A percentile compares a stretch with the other conserved stretches of the same genome.
Evolutionary conservation across 2,797 vertebrate genomes (phyloP).

Genomic region (Chelidonichthys spinosus): DNA sequence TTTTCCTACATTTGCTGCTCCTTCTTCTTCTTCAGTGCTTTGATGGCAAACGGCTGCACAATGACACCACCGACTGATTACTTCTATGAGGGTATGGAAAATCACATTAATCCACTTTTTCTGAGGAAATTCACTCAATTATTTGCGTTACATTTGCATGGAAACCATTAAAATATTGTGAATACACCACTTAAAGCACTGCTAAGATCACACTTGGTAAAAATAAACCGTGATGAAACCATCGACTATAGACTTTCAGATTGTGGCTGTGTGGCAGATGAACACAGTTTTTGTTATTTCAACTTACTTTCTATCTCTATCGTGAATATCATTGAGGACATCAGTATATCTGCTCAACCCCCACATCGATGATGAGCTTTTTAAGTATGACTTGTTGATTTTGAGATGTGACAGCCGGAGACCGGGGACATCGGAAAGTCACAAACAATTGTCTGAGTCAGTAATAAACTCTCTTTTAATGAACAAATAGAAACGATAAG

Average conservation of each 20-base stretch:
- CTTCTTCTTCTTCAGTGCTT: neutral
- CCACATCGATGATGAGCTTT: neutral
- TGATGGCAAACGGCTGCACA: too few species aligned
- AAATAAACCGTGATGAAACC: neutral
- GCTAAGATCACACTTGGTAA: neutral
- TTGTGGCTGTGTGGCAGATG: neutral
- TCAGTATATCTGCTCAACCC: neutral
- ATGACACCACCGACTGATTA: too few species aligned
- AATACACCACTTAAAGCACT: too few species aligned
- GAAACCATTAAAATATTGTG: too few species aligned
- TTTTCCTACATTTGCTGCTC: neutral
- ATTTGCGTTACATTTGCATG: too few species aligned
- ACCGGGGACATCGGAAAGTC: neutral
- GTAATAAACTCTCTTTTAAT: constrained; percentile 19
- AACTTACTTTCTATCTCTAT: too few species aligned
- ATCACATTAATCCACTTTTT: too few species aligned
- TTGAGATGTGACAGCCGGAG: neutral
- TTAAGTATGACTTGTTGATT: neutral
- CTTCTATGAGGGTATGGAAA: too few species aligned
- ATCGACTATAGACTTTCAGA: neutral
- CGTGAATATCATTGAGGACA: neutral
- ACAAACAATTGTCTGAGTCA: neutral
- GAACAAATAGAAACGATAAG: constrained; percentile 20
- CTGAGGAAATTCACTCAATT: too few species aligned
- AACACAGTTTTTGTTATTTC: neutral